Evolutionary conservation across 37 sponge, comb jelly and placozoan genomes (phyloP), one percentile per base, ranked within the genome.

Genomic region (Crambe crambe): DNA sequence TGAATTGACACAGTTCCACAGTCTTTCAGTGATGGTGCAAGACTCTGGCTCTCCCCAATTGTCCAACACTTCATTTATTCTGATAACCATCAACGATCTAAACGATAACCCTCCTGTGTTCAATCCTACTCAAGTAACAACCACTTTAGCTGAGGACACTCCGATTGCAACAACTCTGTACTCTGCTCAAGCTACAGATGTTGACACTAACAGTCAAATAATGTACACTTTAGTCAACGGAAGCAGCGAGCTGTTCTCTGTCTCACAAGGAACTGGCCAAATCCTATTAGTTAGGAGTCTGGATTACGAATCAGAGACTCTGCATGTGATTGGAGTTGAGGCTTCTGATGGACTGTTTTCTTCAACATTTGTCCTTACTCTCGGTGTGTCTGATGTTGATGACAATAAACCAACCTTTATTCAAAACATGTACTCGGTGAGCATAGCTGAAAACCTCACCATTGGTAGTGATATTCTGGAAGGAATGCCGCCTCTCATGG

Each of bases 91-190:
- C 3, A 56, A 20, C 5, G 70, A 82, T 59, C n/a, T 76, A n/a
- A 90, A 90, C 43, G 89, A 89, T 43, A 85, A 90, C 56, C 82
- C 90, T 27, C 90, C 90, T 8, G 40, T 77, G 36, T 81, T 85
- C 40, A 47, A 36, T 36, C 67, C 58, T 36, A 39, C 25, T 22
- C 34, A 42, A 2, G 75, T 37, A 3, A 43, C 56, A 0, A 35
- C 75, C 5, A 3, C 27, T n/a, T 39, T 62, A 36, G 4, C 77
- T 70, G 90, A 90, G 44, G 68, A 85, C 58, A 80, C 72, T 26
- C 71, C 81, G 2, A 22, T 72, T 5, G 67, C 40, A 3, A 71
- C 78, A 21, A 43, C 69, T 1, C 37, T 90, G 2, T 72, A 64
- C 42, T 70, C 82, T 25, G 78, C 78, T 36, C 35, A 25, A 22